A percentile compares a stretch with the other conserved stretches of the same genome.
These are phyloP conservation scores for Thalassarche chlororhynchos DNA, from an alignment of 2,113 vertebrate species.

Conservation along the genomic window DNA sequence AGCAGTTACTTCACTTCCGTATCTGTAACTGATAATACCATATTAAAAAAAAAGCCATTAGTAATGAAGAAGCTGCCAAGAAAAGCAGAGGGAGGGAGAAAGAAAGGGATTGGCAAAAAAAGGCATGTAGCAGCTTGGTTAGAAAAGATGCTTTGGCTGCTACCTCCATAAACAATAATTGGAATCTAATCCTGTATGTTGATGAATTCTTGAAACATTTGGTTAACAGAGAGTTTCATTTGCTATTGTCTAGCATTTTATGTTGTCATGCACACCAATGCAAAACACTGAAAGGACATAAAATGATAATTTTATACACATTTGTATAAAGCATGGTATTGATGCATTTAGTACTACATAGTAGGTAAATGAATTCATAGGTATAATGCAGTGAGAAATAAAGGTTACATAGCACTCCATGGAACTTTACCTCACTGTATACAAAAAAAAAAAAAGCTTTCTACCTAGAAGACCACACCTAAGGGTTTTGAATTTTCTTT, in stretches of 20 bases:
- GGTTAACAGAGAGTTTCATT: not conserved
- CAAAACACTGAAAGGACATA: not conserved
- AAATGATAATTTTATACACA: not conserved
- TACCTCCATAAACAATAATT: not conserved
- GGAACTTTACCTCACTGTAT: not conserved
- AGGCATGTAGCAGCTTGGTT: not conserved
- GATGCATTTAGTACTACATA: not conserved
- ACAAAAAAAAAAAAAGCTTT: not conserved
- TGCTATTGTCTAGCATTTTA: not conserved
- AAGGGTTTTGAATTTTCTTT: not conserved
- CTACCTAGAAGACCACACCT: not conserved
- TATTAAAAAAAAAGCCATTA: not conserved
- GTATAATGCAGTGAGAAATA: not conserved
- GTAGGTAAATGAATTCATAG: not conserved
- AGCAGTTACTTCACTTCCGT: not conserved
- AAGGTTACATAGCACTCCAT: not conserved
- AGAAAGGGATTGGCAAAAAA: not conserved
- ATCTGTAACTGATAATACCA: not conserved
- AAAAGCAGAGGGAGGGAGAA: not conserved
- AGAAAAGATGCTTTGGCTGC: not conserved
- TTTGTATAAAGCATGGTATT: not conserved
- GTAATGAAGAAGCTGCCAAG: not conserved
- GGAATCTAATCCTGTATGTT: not conserved
- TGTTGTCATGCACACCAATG: not conserved
- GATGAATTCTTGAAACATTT: not conserved